Evolutionary conservation across 2,888 invertebrate genomes (phyloP).

Genomic region (Perizoma flavofasciatum): DNA sequence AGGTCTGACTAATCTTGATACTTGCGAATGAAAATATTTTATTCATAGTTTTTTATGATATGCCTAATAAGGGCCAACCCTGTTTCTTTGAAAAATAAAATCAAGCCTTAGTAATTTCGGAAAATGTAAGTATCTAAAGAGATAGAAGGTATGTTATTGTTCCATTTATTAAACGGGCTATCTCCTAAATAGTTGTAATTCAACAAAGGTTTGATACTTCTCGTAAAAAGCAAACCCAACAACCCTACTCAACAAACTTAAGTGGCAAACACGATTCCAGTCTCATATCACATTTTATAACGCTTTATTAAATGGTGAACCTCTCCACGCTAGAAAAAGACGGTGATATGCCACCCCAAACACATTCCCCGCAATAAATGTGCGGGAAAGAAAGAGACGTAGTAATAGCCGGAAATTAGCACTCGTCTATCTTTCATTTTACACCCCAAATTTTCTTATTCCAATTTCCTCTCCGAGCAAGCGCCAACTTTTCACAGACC

Average conservation of each 20-base stretch:
- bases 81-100: no score
- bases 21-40: conserved; percentile 4
- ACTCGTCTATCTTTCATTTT: conserved; percentile 90
- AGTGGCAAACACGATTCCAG: conserved; percentile 35
- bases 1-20: conserved; percentile 4
- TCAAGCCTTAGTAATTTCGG: no score
- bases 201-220: conserved; percentile 15
- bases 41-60: no score
- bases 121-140: no score
- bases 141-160: no score
- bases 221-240: conserved; percentile 38
- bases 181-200: conserved; percentile 3
- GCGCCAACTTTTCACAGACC: conserved; percentile 59
- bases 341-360: conserved; percentile 64
- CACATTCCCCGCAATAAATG: conserved; percentile 75
- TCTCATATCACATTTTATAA: conserved; percentile 46
- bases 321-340: conserved; percentile 72
- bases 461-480: conserved; percentile 86
- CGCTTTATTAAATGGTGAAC: conserved; percentile 60
- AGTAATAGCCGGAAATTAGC: conserved; percentile 87
- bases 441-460: conserved; percentile 91
- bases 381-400: conserved; percentile 82
- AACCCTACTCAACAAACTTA: conserved; percentile 31
- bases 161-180: background rate
- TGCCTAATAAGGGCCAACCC: no score